These are phyloP conservation scores for Acinonyx jubatus DNA, from an alignment of 2,113 vertebrate species.

Conservation along the genomic window DNA sequence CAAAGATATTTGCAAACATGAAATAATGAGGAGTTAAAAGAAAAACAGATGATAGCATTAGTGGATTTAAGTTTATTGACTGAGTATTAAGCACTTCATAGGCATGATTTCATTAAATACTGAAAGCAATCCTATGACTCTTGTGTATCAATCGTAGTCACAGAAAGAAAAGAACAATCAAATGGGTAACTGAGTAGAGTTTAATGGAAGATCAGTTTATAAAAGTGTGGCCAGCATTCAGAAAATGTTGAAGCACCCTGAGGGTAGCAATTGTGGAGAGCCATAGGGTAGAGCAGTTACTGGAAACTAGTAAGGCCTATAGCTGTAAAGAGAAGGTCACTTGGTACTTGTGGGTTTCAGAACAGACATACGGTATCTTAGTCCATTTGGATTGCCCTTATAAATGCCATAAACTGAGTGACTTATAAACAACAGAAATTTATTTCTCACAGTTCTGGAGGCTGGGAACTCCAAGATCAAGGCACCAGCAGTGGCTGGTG, in stretches of 20 bases:
- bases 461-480: not conserved
- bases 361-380: not conserved
- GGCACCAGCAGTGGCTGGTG: not conserved
- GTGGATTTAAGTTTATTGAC: not conserved
- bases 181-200: not conserved
- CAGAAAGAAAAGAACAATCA: conserved; percentile 2
- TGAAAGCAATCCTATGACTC: not conserved
- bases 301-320: not conserved
- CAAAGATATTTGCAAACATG: not conserved
- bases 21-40: conserved; percentile 1
- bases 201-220: not conserved
- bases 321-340: not conserved
- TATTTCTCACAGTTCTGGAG: no score
- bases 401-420: not conserved
- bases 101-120: not conserved
- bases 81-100: not conserved
- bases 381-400: not conserved
- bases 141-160: not conserved
- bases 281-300: not conserved
- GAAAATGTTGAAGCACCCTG: not conserved
- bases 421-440: not conserved
- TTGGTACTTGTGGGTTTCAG: not conserved
- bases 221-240: not conserved
- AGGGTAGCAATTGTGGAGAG: not conserved
- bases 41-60: not conserved